These are phyloP conservation scores for Zaprionus tsacasi DNA, from an alignment of 1,140 invertebrate genomes.

Conservation along the genomic window DNA sequence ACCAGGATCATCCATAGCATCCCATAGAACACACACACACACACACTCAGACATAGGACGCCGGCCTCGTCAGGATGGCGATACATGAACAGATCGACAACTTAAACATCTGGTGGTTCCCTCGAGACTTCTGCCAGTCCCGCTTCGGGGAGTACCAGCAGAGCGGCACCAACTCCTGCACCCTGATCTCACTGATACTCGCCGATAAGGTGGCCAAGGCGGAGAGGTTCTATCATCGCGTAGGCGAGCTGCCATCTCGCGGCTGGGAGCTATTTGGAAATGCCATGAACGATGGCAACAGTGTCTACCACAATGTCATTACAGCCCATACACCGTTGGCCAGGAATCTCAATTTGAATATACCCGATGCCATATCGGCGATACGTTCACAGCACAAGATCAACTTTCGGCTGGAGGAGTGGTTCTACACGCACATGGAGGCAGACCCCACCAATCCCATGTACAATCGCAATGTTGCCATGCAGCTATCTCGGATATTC, in stretches of 20 bases:
- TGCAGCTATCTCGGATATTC: constrained; percentile 68
- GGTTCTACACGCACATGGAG: constrained; percentile 82
- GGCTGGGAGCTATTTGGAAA: constrained; percentile 75
- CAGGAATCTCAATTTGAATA: constrained; percentile 73
- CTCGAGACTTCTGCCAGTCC: constrained; percentile 77
- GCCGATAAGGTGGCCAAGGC: constrained; percentile 76
- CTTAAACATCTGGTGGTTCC: constrained; percentile 82
- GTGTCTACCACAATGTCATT: constrained; percentile 74
- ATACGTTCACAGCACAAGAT: constrained; percentile 69
- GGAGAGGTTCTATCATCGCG: constrained; percentile 61
- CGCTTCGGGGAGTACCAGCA: constrained; percentile 73
- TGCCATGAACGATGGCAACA: constrained; percentile 80
- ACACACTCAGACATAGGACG: not conserved
- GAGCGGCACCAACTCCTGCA: constrained; percentile 81
- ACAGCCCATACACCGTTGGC: constrained; percentile 55
- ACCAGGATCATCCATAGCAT: not conserved
- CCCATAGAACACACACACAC: not conserved
- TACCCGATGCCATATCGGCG: constrained; percentile 75
- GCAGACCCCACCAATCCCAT: constrained; percentile 68
- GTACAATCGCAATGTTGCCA: constrained; percentile 71
- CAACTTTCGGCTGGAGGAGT: constrained; percentile 78
- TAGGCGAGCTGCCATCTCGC: constrained; percentile 58
- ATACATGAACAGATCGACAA: constrained; percentile 77
- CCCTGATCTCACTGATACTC: constrained; percentile 73
- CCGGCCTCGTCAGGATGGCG: constrained; percentile 53